These are phyloP conservation scores for Eilema caniola DNA, from an alignment of 2,888 invertebrate species.

Conservation along the genomic window DNA sequence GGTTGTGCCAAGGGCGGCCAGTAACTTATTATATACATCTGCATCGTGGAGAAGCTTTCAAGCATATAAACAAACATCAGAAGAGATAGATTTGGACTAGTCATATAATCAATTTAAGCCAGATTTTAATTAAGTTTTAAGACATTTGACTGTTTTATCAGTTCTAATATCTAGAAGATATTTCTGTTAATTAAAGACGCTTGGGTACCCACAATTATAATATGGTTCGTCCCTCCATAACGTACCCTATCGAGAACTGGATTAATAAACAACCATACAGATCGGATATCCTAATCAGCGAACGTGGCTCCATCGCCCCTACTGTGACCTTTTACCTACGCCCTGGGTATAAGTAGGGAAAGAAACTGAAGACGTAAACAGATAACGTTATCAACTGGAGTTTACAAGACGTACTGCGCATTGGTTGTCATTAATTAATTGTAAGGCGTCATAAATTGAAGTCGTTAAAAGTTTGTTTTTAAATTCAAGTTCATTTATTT, in stretches of 20 bases:
- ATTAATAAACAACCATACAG: neutral
- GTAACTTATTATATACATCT: too few species aligned
- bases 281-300: conserved; percentile 7
- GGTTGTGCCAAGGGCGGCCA: too few species aligned
- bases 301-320: neutral
- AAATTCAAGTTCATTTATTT: too few species aligned
- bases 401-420: conserved; percentile 15
- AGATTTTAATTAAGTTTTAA: too few species aligned
- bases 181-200: too few species aligned
- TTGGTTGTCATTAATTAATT: conserved; percentile 8
- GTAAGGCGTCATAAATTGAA: neutral
- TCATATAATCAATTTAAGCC: too few species aligned
- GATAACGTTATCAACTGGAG: conserved; percentile 53
- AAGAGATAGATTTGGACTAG: too few species aligned
- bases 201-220: neutral
- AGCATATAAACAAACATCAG: too few species aligned
- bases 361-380: conserved; percentile 46
- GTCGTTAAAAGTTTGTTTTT: neutral
- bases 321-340: conserved; percentile 13
- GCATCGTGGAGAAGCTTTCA: too few species aligned
- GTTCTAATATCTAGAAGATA: too few species aligned
- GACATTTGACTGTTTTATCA: too few species aligned
- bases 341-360: conserved; percentile 33
- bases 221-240: neutral
- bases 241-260: neutral